These are phyloP conservation scores for Zaprionus inermis DNA, from an alignment of 1,140 invertebrate genomes.

Conservation along the genomic window DNA sequence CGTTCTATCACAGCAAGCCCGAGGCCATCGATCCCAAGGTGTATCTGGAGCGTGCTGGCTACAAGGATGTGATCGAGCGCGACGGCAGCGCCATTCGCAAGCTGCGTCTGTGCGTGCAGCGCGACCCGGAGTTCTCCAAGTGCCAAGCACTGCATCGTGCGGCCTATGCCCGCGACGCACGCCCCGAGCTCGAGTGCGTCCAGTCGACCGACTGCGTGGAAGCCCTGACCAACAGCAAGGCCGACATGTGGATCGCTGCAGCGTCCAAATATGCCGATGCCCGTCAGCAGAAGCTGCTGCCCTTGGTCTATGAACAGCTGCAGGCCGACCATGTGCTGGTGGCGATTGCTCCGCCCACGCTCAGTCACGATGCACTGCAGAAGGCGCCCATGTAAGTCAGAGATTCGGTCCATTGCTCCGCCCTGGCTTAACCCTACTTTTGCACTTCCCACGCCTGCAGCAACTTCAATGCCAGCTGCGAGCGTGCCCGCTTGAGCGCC, in stretches of 20 bases:
- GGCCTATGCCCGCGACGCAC: conserved; percentile 89
- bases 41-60: conserved; percentile 89
- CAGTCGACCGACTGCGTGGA: conserved; percentile 88
- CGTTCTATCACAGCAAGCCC: conserved; percentile 87
- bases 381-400: conserved; percentile 67
- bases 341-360: conserved; percentile 59
- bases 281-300: conserved; percentile 52
- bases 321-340: conserved; percentile 65
- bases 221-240: conserved; percentile 84
- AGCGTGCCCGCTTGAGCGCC: conserved; percentile 58
- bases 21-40: conserved; percentile 87
- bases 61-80: conserved; percentile 91
- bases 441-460: conserved; percentile 19
- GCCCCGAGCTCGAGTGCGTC: conserved; percentile 89
- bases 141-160: conserved; percentile 88
- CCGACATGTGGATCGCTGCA: conserved; percentile 54
- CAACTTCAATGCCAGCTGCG: conserved; percentile 59
- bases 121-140: conserved; percentile 87
- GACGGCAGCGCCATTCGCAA: conserved; percentile 79
- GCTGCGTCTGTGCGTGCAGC: conserved; percentile 88
- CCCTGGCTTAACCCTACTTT: neutral
- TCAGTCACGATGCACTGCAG: conserved; percentile 56
- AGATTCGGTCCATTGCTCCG: too few species aligned
- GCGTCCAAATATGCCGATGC: conserved; percentile 55
- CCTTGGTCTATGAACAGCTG: conserved; percentile 71